Evolutionary conservation across 1,140 invertebrate species (phyloP).

Genomic region (Leptinotarsa undecemlineata): DNA sequence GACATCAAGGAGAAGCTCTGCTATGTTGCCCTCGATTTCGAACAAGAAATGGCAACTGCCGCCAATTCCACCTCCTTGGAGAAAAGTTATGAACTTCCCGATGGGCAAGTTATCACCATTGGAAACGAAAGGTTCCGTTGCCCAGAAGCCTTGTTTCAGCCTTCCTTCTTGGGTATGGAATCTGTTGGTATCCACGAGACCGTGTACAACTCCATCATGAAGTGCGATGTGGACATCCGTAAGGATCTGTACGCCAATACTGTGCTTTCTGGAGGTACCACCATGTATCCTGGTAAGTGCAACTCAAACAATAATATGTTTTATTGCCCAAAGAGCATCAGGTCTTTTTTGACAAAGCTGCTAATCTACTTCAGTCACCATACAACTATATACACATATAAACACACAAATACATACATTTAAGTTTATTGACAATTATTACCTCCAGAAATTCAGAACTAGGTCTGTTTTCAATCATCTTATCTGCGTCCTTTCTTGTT

Average conservation of each 20-base stretch:
- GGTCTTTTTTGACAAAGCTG: no score
- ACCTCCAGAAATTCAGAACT: no score
- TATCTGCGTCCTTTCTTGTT: no score
- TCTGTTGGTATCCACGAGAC: constrained; percentile 93
- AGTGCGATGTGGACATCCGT: constrained; percentile 92
- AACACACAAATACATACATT: not conserved
- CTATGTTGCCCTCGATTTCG: constrained; percentile 90
- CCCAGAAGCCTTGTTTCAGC: constrained; percentile 95
- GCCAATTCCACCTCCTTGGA: constrained; percentile 88
- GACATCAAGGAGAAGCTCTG: constrained; percentile 95
- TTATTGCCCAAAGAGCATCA: no score
- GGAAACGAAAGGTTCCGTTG: constrained; percentile 97
- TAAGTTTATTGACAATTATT: no score
- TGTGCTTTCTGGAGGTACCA: constrained; percentile 93
- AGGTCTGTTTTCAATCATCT: no score
- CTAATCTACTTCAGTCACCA: no score
- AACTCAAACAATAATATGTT: no score
- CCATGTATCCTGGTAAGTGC: constrained; percentile 82
- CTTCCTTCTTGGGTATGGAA: constrained; percentile 94
- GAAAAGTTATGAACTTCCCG: constrained; percentile 92
- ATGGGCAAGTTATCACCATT: constrained; percentile 95
- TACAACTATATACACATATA: not conserved
- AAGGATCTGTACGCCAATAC: constrained; percentile 96
- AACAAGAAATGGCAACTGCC: constrained; percentile 94
- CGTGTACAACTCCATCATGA: constrained; percentile 97